Conservation (phyloP, 2,888 invertebrate species). For the Pandemis heparana region DNA sequence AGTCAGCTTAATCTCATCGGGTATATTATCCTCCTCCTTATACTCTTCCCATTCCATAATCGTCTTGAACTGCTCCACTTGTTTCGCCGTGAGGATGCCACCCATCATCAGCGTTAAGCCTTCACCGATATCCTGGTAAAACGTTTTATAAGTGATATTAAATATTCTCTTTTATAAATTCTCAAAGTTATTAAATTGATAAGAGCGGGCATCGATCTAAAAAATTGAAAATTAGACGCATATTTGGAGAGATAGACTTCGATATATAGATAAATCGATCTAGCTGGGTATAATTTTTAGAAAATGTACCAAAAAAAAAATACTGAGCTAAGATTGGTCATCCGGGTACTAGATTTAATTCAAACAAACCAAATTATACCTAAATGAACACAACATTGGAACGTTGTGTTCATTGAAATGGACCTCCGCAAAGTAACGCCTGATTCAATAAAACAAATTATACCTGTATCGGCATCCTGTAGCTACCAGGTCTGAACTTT, state of each 20-base stretch:
- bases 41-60: conserved; percentile 84
- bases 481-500: conserved; percentile 70
- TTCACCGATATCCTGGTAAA: conserved; percentile 79
- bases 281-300: neutral
- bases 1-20: conserved; percentile 77
- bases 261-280: neutral
- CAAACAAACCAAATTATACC: conserved; percentile 56
- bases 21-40: conserved; percentile 68
- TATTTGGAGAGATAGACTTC: no score
- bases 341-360: no score
- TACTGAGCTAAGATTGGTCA: neutral
- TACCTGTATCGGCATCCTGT: conserved; percentile 81
- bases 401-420: no score
- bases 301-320: neutral
- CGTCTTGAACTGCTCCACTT: conserved; percentile 74
- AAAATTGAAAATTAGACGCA: neutral
- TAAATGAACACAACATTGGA: no score
- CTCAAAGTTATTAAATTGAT: no score
- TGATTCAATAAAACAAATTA: neutral
- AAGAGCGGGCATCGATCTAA: no score
- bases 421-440: no score
- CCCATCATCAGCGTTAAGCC: conserved; percentile 89
- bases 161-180: no score
- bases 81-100: conserved; percentile 80
- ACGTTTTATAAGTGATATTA: neutral